phyloP scores from a whole-genome alignment of 1,140 invertebrate genomes.

The Heliconius congener region DNA sequence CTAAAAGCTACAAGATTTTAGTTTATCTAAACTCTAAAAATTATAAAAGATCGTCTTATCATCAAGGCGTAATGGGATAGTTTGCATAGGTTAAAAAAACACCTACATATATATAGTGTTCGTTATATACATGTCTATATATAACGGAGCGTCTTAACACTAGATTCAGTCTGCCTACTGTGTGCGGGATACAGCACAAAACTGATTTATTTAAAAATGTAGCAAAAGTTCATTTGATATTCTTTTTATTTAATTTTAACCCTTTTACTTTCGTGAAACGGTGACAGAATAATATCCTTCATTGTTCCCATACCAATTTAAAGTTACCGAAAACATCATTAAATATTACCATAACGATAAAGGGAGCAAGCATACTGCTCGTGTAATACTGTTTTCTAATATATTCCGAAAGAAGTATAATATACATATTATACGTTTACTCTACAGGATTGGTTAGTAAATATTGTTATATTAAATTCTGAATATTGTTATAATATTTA shows the following conservation, averaged over 20 bases:
- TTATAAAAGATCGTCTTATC: no score
- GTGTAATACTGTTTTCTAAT: not conserved
- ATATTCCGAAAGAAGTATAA: not conserved
- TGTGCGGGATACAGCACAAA: no score
- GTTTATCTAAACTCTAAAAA: no score
- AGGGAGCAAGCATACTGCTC: not conserved
- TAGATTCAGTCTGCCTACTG: no score
- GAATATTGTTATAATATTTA: not conserved
- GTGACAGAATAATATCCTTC: conserved; percentile 10
- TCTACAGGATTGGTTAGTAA: not conserved
- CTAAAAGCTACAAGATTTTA: no score
- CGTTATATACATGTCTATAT: no score
- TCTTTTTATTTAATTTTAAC: not conserved
- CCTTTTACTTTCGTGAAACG: not conserved
- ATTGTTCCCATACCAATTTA: conserved; percentile 22
- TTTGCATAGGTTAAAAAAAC: no score
- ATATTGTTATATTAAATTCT: not conserved
- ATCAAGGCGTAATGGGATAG: no score
- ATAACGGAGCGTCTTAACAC: no score
- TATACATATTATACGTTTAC: not conserved
- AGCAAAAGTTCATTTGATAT: not conserved
- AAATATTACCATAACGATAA: conserved; percentile 9
- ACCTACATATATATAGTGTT: no score
- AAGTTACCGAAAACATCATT: conserved; percentile 12
- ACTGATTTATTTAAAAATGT: not conserved